These are phyloP conservation scores for Melanaphis sacchari DNA, from an alignment of 1,140 invertebrate genomes.

Conservation along the genomic window DNA sequence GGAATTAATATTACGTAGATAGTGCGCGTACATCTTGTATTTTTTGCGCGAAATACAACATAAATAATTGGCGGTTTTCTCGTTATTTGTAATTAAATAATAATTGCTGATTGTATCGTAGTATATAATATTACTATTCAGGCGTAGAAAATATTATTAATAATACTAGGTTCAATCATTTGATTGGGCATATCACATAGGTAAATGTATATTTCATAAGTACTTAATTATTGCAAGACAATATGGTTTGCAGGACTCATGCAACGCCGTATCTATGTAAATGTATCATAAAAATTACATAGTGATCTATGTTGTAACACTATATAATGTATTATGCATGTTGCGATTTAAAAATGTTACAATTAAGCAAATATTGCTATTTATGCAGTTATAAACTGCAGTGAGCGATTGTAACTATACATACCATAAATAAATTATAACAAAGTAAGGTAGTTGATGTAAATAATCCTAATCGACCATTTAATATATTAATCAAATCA, in stretches of 20 bases:
- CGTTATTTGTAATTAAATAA: background rate
- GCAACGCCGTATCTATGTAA: background rate
- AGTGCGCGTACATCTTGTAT: background rate
- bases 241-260: background rate
- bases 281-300: background rate
- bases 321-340: background rate
- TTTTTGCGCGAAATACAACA: background rate
- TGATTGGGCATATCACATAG: no score
- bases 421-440: background rate
- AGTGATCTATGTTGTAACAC: background rate
- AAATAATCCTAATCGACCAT: slow-evolving; percentile 13
- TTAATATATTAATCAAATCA: slow-evolving; percentile 21
- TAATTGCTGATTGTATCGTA: background rate
- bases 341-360: background rate
- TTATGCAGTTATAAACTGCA: background rate
- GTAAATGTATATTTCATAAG: background rate
- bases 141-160: background rate
- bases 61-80: no score
- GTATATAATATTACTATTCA: no score
- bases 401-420: background rate
- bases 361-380: background rate
- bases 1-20: background rate
- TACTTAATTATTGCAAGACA: background rate
- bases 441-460: background rate
- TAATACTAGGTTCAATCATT: background rate